Conservation (phyloP, 2,888 invertebrate genomes). For the Cataglyphis albicans region DNA sequence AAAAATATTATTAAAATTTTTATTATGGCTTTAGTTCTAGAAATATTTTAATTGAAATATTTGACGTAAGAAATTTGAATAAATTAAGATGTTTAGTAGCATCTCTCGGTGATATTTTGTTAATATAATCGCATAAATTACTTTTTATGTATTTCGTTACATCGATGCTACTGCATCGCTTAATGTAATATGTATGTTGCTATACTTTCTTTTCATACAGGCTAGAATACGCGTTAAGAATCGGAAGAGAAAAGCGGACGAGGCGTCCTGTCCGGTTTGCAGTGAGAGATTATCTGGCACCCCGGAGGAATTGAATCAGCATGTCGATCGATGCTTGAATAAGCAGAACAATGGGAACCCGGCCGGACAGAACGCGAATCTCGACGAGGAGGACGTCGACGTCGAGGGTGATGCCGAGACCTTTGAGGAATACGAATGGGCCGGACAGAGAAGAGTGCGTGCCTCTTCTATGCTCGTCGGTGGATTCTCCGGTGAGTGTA, state of each 20-base stretch:
- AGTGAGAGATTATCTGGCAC: constrained; percentile 89
- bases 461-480: constrained; percentile 91
- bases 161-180: background rate
- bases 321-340: constrained; percentile 91
- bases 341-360: constrained; percentile 89
- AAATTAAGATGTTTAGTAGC: background rate
- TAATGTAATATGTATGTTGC: background rate
- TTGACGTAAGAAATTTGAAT: background rate
- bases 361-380: constrained; percentile 88
- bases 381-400: constrained; percentile 93
- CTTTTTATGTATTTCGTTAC: background rate
- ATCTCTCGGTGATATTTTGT: too few relatives aligned
- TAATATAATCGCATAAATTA: background rate
- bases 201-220: constrained; percentile 70
- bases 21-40: background rate
- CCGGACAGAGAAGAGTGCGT: constrained; percentile 93
- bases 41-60: background rate
- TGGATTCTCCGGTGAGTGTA: constrained; percentile 87
- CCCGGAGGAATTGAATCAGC: constrained; percentile 90
- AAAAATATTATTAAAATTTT: background rate
- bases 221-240: constrained; percentile 88
- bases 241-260: constrained; percentile 89
- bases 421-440: constrained; percentile 96
- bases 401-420: constrained; percentile 90
- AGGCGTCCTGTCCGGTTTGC: constrained; percentile 93